Evolutionary conservation across 2,797 vertebrate species (phyloP).

Genomic region (Notolepis coatsorum): DNA sequence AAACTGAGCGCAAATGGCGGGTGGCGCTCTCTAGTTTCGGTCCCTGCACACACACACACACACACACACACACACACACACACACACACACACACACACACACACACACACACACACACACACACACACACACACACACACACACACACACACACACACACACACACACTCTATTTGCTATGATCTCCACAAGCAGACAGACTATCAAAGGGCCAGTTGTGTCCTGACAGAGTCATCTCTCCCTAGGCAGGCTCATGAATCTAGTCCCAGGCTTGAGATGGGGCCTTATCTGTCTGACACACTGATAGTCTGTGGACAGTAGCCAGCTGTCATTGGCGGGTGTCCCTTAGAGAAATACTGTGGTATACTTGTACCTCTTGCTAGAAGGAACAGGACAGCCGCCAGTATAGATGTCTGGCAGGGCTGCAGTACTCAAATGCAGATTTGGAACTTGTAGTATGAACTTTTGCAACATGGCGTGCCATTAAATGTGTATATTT

Average conservation of each 20-base stretch:
- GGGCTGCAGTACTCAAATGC: too few species aligned
- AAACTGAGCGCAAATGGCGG: too few species aligned
- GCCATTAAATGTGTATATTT: too few species aligned
- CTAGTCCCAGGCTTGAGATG: slow-evolving; percentile 49
- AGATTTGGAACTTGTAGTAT: too few species aligned
- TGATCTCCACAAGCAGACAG: neutral
- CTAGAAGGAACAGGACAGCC: slow-evolving; percentile 44
- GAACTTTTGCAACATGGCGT: too few species aligned
- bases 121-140: slow-evolving; percentile 4
- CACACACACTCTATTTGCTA: neutral
- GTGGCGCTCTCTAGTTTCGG: too few species aligned
- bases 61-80: slow-evolving; percentile 5
- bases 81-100: neutral
- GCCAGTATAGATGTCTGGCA: too few species aligned
- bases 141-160: neutral
- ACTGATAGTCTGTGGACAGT: slow-evolving; percentile 47
- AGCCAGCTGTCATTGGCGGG: slow-evolving; percentile 63
- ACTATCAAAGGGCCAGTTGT: slow-evolving; percentile 42
- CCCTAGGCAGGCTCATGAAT: slow-evolving; percentile 53
- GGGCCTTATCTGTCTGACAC: slow-evolving; percentile 60
- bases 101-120: neutral
- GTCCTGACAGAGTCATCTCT: slow-evolving; percentile 38
- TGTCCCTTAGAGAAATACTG: slow-evolving; percentile 44
- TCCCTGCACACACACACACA: slow-evolving; percentile 2
- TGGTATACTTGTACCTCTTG: slow-evolving; percentile 42